Conservation (phyloP, 1,140 invertebrate species). For the Carposina sasakii region DNA sequence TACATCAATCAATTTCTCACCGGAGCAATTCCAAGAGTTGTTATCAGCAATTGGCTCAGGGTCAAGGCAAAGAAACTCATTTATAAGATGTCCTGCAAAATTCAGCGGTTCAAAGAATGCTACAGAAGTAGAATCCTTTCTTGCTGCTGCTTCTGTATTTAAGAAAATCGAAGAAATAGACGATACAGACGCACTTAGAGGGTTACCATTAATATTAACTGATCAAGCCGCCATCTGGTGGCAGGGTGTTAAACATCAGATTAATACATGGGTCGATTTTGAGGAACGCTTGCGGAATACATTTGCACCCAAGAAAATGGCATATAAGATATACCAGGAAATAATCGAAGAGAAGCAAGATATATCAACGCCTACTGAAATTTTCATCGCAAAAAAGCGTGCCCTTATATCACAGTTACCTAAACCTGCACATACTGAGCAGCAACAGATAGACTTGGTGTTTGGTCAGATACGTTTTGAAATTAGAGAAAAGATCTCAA, state of each 20-base stretch:
- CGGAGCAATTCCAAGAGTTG: too few species aligned
- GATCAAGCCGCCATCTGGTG: too few species aligned
- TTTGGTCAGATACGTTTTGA: background rate
- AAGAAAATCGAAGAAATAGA: too few species aligned
- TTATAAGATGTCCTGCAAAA: too few species aligned
- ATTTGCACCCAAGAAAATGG: background rate
- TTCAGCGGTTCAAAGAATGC: background rate
- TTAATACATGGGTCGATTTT: background rate
- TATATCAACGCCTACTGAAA: background rate
- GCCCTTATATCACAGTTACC: background rate
- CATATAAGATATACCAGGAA: background rate
- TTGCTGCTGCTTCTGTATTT: background rate
- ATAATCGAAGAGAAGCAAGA: background rate
- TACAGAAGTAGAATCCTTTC: background rate
- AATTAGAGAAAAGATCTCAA: background rate
- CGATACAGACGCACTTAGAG: too few species aligned
- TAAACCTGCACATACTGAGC: background rate
- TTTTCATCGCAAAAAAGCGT: background rate
- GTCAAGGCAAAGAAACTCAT: too few species aligned
- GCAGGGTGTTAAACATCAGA: background rate
- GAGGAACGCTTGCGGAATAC: background rate
- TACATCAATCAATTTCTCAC: too few species aligned
- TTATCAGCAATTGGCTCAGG: too few species aligned
- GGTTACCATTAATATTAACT: too few species aligned
- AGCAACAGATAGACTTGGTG: background rate